phyloP scores from a whole-genome alignment of 2,888 invertebrate species.

The Sacculina carcini region DNA sequence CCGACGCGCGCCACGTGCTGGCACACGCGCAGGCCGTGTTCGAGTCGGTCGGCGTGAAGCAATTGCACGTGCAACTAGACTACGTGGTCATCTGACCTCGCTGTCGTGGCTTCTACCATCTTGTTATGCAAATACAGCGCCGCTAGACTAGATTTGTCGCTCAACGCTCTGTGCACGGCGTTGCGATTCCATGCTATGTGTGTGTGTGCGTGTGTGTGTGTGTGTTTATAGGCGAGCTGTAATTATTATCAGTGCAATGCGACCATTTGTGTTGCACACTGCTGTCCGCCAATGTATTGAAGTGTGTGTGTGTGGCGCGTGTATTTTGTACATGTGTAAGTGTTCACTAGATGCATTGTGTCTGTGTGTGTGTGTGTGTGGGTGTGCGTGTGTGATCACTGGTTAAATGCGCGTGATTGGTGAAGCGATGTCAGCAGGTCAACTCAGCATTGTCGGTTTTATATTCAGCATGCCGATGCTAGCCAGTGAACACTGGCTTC shows the following conservation, averaged over 20 bases:
- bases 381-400: not conserved
- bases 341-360: not conserved
- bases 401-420: not conserved
- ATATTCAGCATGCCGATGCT: too few species aligned
- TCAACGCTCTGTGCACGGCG: not conserved
- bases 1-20: constrained; percentile 73
- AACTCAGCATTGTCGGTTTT: too few species aligned
- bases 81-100: constrained; percentile 41
- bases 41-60: constrained; percentile 65
- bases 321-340: not conserved
- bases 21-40: constrained; percentile 85
- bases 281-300: not conserved
- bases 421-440: not conserved
- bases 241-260: not conserved
- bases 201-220: not conserved
- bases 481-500: too few species aligned
- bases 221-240: not conserved
- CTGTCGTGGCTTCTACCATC: not conserved
- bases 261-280: not conserved
- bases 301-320: not conserved
- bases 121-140: not conserved
- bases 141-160: not conserved
- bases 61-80: constrained; percentile 77
- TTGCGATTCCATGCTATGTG: not conserved
- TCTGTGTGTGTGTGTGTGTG: constrained; percentile 1